Base-by-base conservation (phyloP, 2,888 invertebrate species). In the Eretmocerus hayati region DNA sequence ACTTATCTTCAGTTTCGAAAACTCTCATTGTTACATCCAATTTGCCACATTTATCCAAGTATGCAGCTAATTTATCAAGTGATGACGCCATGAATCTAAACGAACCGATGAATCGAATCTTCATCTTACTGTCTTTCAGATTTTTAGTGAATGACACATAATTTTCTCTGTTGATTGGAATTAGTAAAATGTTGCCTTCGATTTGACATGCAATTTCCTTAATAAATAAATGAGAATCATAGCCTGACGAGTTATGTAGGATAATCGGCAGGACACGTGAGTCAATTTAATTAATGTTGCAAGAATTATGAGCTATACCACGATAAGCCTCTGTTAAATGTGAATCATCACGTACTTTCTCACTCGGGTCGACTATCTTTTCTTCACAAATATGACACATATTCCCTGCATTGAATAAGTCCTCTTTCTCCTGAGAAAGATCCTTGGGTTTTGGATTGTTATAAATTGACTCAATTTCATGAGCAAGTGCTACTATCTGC, bases 211-310 rank as follows among this genome's bases (percentile, higher is more conserved):
- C 32, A 9, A 49, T 4, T 16, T 44, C 33, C 20, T 23, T 32
- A 4, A 44, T 44, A 6, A 49, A 26, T 13, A 49, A 22, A n/a
- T 44, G 43, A 4, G 30, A 5, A 26, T 43, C 36, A 44, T 44
- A 58, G 15, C 56, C 56, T 8, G 45, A 50, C 15, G 57, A 44
- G 36, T 60, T 60, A 38, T 58, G 57, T 40, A 58, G 58, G 8
- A 58, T 47, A 19, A 55, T 23, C 3, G 61, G 57, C 5, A 59
- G 33, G 18, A 39, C 47, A 15, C 39, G 11, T 18, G 53, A 49
- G n/a, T 33, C 35, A 18, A 47, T 49, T 18, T 40, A 52, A 21
- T 55, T 51, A 11, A 57, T 20, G 39, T 58, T 58, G 36, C 55
- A 59, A 2, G 11, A 16, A 4, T 39, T n/a, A 33, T 58, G 56